Percentiles rank a stretch among this genome's conserved stretches.
phyloP scores from a whole-genome alignment of 2,888 invertebrate species.

The Alloplasta piceator region DNA sequence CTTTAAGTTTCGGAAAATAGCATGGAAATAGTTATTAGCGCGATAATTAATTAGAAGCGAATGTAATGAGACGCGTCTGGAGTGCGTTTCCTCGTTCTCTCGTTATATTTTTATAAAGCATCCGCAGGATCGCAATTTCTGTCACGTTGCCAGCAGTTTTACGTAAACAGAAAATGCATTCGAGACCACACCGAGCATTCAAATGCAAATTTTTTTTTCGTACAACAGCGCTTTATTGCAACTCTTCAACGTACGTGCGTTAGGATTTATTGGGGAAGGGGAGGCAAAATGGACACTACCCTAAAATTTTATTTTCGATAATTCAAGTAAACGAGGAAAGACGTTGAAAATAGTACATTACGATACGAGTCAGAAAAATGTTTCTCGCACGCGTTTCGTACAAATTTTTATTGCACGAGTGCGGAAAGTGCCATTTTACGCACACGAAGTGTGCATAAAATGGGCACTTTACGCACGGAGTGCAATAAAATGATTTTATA shows the following conservation, averaged over 20 bases:
- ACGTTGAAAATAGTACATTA: too few species aligned
- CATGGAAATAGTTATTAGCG: not conserved
- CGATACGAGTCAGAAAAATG: too few species aligned
- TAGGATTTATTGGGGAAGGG: constrained; percentile 1
- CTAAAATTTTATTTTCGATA: too few species aligned
- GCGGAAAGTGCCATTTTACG: too few species aligned
- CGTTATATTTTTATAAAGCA: constrained; percentile 32
- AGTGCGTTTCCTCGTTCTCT: constrained; percentile 14
- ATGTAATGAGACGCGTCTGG: constrained; percentile 9
- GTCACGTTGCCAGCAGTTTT: constrained; percentile 37
- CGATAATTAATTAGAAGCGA: not conserved
- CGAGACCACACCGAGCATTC: constrained; percentile 48
- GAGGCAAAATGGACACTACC: too few species aligned
- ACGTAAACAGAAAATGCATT: constrained; percentile 58
- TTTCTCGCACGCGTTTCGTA: too few species aligned
- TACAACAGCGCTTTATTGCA: constrained; percentile 51
- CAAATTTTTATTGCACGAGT: too few species aligned
- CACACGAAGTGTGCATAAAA: too few species aligned
- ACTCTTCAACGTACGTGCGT: constrained; percentile 45
- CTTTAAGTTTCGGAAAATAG: not conserved
- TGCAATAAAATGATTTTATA: too few species aligned
- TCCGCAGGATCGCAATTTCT: constrained; percentile 50
- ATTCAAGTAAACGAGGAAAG: too few species aligned
- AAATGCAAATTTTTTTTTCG: constrained; percentile 54
- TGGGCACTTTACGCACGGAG: too few species aligned